Evolutionary conservation across 1,140 invertebrate genomes (phyloP), one percentile per base, ranked within the genome.

Genomic region (Drosophila oshimai): DNA sequence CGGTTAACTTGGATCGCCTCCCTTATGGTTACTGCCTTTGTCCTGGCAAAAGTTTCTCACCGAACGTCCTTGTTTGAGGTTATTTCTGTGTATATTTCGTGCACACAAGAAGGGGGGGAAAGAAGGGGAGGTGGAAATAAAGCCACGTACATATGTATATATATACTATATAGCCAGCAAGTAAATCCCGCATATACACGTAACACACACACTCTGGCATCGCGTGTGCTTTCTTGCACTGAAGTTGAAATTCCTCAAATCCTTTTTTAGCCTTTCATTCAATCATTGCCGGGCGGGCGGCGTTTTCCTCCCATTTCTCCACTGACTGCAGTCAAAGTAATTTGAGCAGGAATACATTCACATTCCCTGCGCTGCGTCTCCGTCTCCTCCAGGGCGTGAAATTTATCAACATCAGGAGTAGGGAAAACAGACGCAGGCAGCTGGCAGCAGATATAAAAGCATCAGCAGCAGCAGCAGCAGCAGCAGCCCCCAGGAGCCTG

Each of bases 31-130:
- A 6, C 41, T 15, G 22, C 13, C 64, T 29, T 69, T 29, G 62
- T 51, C 49, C 64, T 36, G 54, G 39, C 74, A 55, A 72, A 73
- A 72, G 65, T 65, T 87, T 68, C 67, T 58, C 74, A 75, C 55
- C 58, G 62, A 87, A 87, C 81, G 81, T 87, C 81, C 81, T 87
- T 87, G 81, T 88, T 87, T 87, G 81, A 87, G 81, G 81, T 87
- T 87, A 87, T 88, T 81, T 74, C 73, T 81, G 68, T 86, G 68
- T 74, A 77, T 73, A 36, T 46, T 31, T 20, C 22, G 9, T n/a
- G 33, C 9, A 24, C 6, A 17, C 4, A 12, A 6, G 22, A 7
- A 15, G n/a, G 20, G 26, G 13, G 20, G 26, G 17, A 13, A 13
- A 31, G 10, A 33, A 31, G 24, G 28, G 29, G 13, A 24, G 13